Evolutionary conservation across 2,797 vertebrate genomes (phyloP), one percentile per base, ranked within the genome.

Genomic region (Gephyroberyx darwinii): DNA sequence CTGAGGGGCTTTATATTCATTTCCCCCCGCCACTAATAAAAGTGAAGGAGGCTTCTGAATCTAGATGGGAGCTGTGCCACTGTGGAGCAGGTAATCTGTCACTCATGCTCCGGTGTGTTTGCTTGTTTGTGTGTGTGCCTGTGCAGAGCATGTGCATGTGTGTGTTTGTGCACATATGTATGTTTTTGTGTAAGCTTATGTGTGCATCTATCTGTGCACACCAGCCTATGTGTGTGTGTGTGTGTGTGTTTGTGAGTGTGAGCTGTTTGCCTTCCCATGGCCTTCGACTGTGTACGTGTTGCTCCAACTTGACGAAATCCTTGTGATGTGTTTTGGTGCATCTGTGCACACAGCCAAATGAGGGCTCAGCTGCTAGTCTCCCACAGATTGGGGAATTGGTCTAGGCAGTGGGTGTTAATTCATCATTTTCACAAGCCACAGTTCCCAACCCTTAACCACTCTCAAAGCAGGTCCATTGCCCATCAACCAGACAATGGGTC

Each of bases 1-100:
- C 75, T 63, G 78, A 75, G 35, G 2, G 61, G 65, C 57, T 71
- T 82, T 52, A 66, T 73, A 71, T 80, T 80, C 58, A 70, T 84
- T 74, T 76, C 51, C 61, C 63, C 67, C 31, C 62, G 62, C 77
- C 20, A 2, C 61, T 67, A 65, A 69, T 83, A 72, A 86, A 76
- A 82, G 47, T 54, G 55, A 62, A 74, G 54, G 65, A 43, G 45
- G 64, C 62, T 78, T 51, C 19, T 50, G 26, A 56, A 76, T 69
- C 55, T 78, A 63, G 64, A 76, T 10, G 48, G 60, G 1, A 63
- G 43, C 69, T 60, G 52, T 43, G 35, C 30, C 61, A 69, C 65
- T 41, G 60, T 53, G 22, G 39, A 64, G 30, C 8, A 3, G 45
- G 51, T 68, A 39, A 76, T 80, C 69, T 57, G 62, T 69, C 69